Percentiles rank a stretch among this genome's conserved stretches.
Conservation (phyloP, 2,797 vertebrate species). For the Schizopygopsis pylzovi region DNA sequence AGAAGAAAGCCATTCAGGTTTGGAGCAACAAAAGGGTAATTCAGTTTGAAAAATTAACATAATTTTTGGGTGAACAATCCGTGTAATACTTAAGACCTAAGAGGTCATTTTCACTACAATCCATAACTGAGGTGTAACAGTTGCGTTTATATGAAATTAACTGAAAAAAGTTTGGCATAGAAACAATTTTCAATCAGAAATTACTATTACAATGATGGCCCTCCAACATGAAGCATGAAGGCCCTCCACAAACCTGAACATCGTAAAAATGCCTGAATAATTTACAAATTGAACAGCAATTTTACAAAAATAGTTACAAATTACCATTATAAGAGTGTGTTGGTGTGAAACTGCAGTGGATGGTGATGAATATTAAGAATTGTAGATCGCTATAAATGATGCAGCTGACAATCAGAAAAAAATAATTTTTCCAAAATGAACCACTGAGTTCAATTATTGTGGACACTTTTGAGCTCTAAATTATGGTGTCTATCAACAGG, state of each 20-base stretch:
- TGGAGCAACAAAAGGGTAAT: background rate
- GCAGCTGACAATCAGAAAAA: background rate
- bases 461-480: constrained; percentile 44
- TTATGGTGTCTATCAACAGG: constrained; percentile 41
- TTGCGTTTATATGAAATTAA: background rate
- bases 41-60: background rate
- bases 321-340: background rate
- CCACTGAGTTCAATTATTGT: constrained; percentile 43
- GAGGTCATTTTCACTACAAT: background rate
- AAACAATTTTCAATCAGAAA: background rate
- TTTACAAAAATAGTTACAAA: background rate
- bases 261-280: background rate
- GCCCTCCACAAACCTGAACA: background rate
- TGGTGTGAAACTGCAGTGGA: background rate
- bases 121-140: background rate
- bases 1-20: background rate
- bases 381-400: background rate
- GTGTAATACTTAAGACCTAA: background rate
- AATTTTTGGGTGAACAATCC: background rate
- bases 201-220: background rate
- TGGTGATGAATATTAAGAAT: background rate
- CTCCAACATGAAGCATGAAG: background rate
- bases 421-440: background rate
- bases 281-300: background rate
- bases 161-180: background rate